phyloP scores from a whole-genome alignment of 2,888 invertebrate genomes.

The Hyposoter didymator region DNA sequence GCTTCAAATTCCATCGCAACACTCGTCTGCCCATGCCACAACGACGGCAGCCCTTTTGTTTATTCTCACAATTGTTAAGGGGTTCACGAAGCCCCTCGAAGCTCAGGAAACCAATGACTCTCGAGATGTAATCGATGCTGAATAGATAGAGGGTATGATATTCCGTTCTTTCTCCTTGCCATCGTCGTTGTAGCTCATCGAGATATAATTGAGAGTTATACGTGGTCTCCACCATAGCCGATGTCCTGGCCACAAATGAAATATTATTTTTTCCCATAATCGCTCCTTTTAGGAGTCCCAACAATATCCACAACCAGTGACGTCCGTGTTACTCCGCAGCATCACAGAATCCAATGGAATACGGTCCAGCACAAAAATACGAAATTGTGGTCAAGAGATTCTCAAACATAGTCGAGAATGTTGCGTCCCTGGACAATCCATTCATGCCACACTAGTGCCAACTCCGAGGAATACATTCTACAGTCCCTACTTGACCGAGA shows the following conservation, averaged over 20 bases:
- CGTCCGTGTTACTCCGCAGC: neutral
- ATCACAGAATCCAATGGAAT: neutral
- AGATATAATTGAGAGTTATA: slow-evolving; percentile 30
- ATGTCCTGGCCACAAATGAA: neutral
- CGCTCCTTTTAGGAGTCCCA: neutral
- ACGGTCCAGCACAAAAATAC: neutral
- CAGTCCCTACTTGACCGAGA: slow-evolving; percentile 21
- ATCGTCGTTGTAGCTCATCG: slow-evolving; percentile 12
- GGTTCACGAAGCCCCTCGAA: slow-evolving; percentile 31
- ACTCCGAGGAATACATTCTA: slow-evolving; percentile 27
- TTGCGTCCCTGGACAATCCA: slow-evolving; percentile 22
- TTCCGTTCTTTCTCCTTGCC: slow-evolving; percentile 3
- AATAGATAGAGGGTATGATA: slow-evolving; percentile 46
- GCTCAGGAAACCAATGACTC: slow-evolving; percentile 45
- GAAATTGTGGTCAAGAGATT: neutral
- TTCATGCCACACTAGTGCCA: slow-evolving; percentile 12
- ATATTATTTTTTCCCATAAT: slow-evolving; percentile 3
- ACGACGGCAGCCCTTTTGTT: slow-evolving; percentile 60
- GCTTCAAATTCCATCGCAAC: slow-evolving; percentile 25
- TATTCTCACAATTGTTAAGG: slow-evolving; percentile 52
- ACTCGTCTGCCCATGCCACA: slow-evolving; percentile 31
- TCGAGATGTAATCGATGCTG: slow-evolving; percentile 58
- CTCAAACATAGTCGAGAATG: slow-evolving; percentile 19
- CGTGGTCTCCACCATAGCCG: slow-evolving; percentile 1
- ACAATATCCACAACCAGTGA: neutral